Evolutionary conservation across 2,888 invertebrate genomes (phyloP).

Genomic region (Caradrina kadenii): DNA sequence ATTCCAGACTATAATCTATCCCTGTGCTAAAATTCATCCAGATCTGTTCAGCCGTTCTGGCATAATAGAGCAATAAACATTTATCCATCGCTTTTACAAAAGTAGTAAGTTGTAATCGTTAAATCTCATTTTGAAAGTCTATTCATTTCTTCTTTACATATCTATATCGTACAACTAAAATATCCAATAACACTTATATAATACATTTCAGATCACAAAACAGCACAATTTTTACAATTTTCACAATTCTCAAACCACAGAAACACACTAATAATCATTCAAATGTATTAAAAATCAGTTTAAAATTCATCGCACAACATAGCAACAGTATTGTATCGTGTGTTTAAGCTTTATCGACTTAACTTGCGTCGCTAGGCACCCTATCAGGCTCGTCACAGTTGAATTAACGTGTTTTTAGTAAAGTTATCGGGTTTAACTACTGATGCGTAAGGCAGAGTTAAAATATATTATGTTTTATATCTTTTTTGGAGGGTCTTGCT

Average conservation of each 20-base stretch:
- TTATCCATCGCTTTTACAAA: too few species aligned
- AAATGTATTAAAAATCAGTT: slow-evolving; percentile 7
- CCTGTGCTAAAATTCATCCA: too few species aligned
- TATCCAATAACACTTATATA: too few species aligned
- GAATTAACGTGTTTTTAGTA: slow-evolving; percentile 77
- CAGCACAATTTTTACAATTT: neutral
- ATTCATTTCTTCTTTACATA: too few species aligned
- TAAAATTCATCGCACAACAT: slow-evolving; percentile 14
- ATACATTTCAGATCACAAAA: neutral
- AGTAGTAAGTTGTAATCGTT: too few species aligned
- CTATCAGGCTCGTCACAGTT: slow-evolving; percentile 80
- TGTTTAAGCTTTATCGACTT: slow-evolving; percentile 73
- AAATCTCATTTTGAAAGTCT: too few species aligned
- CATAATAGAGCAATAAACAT: too few species aligned
- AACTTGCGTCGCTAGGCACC: slow-evolving; percentile 71
- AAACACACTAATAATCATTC: slow-evolving; percentile 1
- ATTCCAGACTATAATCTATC: too few species aligned
- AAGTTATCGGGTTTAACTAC: slow-evolving; percentile 66
- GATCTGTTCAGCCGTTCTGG: too few species aligned
- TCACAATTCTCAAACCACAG: neutral
- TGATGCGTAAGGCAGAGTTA: slow-evolving; percentile 64
- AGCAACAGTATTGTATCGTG: slow-evolving; percentile 13
- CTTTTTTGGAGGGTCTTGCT: slow-evolving; percentile 10
- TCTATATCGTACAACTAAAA: neutral
- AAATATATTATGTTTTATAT: slow-evolving; percentile 57